phyloP scores from a whole-genome alignment of 35 echinoderm and acorn worm genomes.

The Nesometra sesokonis region DNA sequence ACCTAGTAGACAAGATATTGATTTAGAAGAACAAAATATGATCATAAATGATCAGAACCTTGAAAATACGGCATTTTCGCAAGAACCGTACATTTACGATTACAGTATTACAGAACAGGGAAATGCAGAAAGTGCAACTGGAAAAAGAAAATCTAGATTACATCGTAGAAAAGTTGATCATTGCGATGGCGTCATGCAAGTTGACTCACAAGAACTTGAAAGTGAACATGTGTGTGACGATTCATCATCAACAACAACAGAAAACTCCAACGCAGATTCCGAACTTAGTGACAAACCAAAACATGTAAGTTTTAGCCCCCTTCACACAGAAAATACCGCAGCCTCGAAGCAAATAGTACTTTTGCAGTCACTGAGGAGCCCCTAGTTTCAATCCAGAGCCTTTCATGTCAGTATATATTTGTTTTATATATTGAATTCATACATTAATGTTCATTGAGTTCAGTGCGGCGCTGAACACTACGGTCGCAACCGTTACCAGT shows the following conservation, averaged over 20 bases:
- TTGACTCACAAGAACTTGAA: constrained; percentile 7
- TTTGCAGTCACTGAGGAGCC: no score
- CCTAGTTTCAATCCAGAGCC: no score
- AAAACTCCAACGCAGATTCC: constrained; percentile 77
- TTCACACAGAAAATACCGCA: no score
- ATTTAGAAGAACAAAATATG: background rate
- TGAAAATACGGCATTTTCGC: background rate
- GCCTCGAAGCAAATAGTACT: no score
- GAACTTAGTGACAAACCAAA: constrained; percentile 71
- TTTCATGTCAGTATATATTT: no score
- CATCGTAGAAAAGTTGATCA: background rate
- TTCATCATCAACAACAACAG: constrained; percentile 81
- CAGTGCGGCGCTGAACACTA: no score
- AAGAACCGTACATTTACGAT: background rate
- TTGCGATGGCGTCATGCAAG: background rate
- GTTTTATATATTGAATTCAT: no score
- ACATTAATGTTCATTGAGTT: no score
- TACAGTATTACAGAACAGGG: constrained; percentile 1
- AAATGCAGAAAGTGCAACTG: constrained; percentile 2
- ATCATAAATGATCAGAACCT: background rate
- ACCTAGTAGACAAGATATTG: background rate
- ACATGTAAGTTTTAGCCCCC: constrained; percentile 16
- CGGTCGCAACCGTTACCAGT: no score
- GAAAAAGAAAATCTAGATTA: background rate
- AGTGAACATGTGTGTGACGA: constrained; percentile 25